Percentiles rank a stretch among this genome's conserved stretches.
Conservation (phyloP, 2,888 invertebrate genomes). For the Hydropsyche betteni region DNA sequence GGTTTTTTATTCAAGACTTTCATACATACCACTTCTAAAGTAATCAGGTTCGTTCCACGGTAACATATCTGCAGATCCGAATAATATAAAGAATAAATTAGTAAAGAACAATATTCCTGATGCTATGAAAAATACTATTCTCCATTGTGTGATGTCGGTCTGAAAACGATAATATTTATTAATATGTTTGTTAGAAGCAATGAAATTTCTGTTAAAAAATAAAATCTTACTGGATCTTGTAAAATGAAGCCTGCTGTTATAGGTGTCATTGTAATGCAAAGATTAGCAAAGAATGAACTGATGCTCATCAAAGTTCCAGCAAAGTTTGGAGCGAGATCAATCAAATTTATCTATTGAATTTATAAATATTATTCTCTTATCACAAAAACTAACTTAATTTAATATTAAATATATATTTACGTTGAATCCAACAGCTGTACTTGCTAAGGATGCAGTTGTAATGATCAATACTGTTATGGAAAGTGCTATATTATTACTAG, state of each 20-base stretch:
- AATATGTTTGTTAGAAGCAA: constrained; percentile 53
- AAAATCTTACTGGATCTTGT: constrained; percentile 69
- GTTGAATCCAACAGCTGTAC: constrained; percentile 70
- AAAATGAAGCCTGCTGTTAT: constrained; percentile 74
- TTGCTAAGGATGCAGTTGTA: constrained; percentile 71
- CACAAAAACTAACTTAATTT: constrained; percentile 15
- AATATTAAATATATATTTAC: constrained; percentile 56
- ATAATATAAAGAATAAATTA: constrained; percentile 72
- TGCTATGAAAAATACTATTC: constrained; percentile 76
- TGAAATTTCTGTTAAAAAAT: constrained; percentile 54
- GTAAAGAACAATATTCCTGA: constrained; percentile 73
- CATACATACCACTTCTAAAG: constrained; percentile 46
- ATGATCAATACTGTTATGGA: constrained; percentile 69
- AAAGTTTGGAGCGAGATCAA: constrained; percentile 84
- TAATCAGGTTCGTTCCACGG: constrained; percentile 72
- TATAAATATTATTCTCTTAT: background rate
- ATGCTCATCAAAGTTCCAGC: constrained; percentile 85
- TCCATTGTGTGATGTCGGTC: constrained; percentile 73
- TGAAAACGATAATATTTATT: constrained; percentile 57
- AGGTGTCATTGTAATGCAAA: constrained; percentile 78
- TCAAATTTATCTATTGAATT: constrained; percentile 72
- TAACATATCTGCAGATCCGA: constrained; percentile 74
- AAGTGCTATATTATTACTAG: constrained; percentile 60
- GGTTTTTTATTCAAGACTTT: background rate
- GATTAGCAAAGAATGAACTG: constrained; percentile 78